Evolutionary conservation across 2,113 vertebrate genomes (phyloP), one percentile per base, ranked within the genome.

Genomic region (Onychostruthus taczanowskii): DNA sequence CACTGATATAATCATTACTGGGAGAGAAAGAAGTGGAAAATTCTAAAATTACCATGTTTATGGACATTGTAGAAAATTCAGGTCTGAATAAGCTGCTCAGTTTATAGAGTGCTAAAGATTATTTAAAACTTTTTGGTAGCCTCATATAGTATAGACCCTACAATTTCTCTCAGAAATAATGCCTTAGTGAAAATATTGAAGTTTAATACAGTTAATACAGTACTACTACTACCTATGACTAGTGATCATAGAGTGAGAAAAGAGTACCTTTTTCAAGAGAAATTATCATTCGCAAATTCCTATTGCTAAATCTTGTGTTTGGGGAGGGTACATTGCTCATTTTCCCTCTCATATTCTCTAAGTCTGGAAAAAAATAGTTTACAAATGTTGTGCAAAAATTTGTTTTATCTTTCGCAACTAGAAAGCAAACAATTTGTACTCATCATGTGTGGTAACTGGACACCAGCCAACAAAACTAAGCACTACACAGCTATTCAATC

Each of bases 31-130:
- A 89, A 68, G 55, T 95, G 69, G 94, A 97, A 99, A 99, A 99
- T 98, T 98, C 98, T 99, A 98, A 99, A 99, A 99, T 99, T 99
- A 98, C 87, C 98, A 98, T 99, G 98, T 98, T 98, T 98, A 97
- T 97, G 87, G 93, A 94, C 89, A 94, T 20, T 78, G 67, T 81
- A 85, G 89, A 94, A 95, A 95, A 95, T 67, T 44, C 96, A 94
- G 35, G 67, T 66, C 82, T 86, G 56, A 94, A 81, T 59, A 39
- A 82, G 52, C 47, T 89, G n/a, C 72, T 97, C 37, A 33, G 31
- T 90, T 96, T 95, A 90, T 64, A 90, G 13, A 96, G 59, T 94
- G 78, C 31, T 93, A 87, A 91, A 80, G 16, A 72, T 79, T 73
- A 69, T 77, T 93, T 58, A 18, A n/a, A 87, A 66, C 26, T 61